Conservation (phyloP, 2,888 invertebrate species). For the Trachelus tabidus region DNA sequence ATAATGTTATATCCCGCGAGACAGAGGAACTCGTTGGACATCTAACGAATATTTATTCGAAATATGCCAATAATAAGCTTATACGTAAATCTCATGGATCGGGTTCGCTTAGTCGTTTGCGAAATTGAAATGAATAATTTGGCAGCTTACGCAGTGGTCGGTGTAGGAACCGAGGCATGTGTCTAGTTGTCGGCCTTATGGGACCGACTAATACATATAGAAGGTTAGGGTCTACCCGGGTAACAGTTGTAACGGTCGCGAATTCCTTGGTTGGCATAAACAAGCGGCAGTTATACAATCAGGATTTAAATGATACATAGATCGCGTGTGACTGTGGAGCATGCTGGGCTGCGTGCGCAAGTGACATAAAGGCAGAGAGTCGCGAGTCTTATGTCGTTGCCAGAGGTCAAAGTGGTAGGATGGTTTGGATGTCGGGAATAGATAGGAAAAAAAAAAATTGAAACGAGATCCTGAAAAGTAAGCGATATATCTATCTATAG, state of each 20-base stretch:
- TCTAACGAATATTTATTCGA: not conserved
- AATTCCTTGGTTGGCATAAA: slow-evolving; percentile 18
- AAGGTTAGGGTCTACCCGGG: not conserved
- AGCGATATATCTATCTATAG: not conserved
- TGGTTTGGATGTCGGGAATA: not conserved
- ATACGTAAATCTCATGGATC: not conserved
- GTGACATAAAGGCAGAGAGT: slow-evolving; percentile 4
- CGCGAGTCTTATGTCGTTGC: not conserved
- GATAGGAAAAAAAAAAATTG: not conserved
- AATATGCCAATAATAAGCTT: not conserved
- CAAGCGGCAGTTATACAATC: slow-evolving; percentile 17
- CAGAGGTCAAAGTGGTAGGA: slow-evolving; percentile 5
- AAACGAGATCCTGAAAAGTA: not conserved
- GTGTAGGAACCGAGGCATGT: not conserved
- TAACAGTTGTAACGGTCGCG: slow-evolving; percentile 6
- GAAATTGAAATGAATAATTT: not conserved
- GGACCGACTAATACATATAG: not conserved
- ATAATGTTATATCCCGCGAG: not conserved
- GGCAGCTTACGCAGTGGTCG: not conserved
- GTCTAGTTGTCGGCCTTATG: not conserved
- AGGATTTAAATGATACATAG: slow-evolving; percentile 26
- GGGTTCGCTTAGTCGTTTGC: not conserved
- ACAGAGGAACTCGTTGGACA: not conserved
- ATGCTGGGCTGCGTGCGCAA: slow-evolving; percentile 9
- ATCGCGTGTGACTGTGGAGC: slow-evolving; percentile 6